A percentile compares a stretch with the other conserved stretches of the same genome.
These are phyloP conservation scores for Rhyacophila brunnea DNA, from an alignment of 1,140 invertebrate species.

Conservation along the genomic window DNA sequence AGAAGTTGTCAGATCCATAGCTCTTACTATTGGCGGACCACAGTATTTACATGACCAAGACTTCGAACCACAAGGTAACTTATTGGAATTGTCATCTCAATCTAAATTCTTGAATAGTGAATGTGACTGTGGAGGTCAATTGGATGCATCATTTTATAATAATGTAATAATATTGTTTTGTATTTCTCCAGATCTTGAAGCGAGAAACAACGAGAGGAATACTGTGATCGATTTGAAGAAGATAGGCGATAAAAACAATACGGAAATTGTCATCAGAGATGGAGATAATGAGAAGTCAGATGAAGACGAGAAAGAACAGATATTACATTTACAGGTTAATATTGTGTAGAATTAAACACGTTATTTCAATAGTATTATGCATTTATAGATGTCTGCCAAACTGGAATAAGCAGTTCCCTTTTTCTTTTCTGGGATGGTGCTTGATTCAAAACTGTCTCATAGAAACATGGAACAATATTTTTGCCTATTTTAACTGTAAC, in stretches of 20 bases:
- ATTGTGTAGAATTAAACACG: slow-evolving; percentile 1
- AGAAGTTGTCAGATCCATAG: slow-evolving; percentile 82
- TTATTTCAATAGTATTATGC: too few species aligned
- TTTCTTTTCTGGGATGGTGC: too few species aligned
- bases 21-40: slow-evolving; percentile 63
- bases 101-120: slow-evolving; percentile 1
- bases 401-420: too few species aligned
- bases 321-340: slow-evolving; percentile 27
- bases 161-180: not conserved
- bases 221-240: slow-evolving; percentile 16
- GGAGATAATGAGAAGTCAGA: slow-evolving; percentile 28
- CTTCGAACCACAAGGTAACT: slow-evolving; percentile 40
- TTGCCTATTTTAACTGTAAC: too few species aligned
- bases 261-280: slow-evolving; percentile 17
- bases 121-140: not conserved
- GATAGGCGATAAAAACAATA: slow-evolving; percentile 6
- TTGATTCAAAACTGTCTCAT: too few species aligned
- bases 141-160: not conserved
- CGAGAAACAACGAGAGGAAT: slow-evolving; percentile 32
- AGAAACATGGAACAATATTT: too few species aligned
- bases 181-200: slow-evolving; percentile 26
- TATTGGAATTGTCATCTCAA: not conserved
- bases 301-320: slow-evolving; percentile 23
- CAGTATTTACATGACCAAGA: slow-evolving; percentile 46
- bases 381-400: too few species aligned